Evolutionary conservation across 2,797 vertebrate species (phyloP), one percentile per base, ranked within the genome.

Genomic region (Amazona ochrocephala): DNA sequence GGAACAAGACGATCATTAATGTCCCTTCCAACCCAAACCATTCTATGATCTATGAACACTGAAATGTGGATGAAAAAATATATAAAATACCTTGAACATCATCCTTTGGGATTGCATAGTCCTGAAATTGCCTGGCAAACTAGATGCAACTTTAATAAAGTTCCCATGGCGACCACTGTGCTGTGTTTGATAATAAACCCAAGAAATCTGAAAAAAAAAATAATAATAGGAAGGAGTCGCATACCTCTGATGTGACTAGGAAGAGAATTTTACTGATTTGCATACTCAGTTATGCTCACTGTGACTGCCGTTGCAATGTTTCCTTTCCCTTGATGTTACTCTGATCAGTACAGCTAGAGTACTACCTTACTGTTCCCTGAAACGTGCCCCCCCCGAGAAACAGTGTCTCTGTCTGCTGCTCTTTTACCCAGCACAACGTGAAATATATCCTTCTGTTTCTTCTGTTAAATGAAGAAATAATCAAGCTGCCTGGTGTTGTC

Each of bases 101-200:
- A 62, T 85, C 71, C 67, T 92, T 20, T 82, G 84, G 65, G 74
- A 84, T 6, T 95, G 14, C 44, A 58, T 95, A 95, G 32, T 87
- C 30, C 54, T 91, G 50, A 56, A 77, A 50, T 90, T 61, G 67
- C 39, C 51, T 92, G 73, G 47, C 44, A 86, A 96, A 91, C 47
- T 75, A 79, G 65, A 71, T 87, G 44, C 37, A 87, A 75, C 60
- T 81, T 95, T 86, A 97, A 70, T 67, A 89, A 64, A 19, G 70
- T 94, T 95, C 93, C 78, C 78, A 94, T 94, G 93, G 71, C 41
- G 86, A 94, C 91, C 47, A 30, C 48, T 3, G 0, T 93, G 87
- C 71, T 85, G 48, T 83, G 90, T 78, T 96, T 92, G 68, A 73
- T 83, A 95, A 93, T 91, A 96, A 93, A 94, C 41, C 56, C 6